phyloP scores from a whole-genome alignment of 2,888 invertebrate genomes.

The Phaonia tiefii region DNA sequence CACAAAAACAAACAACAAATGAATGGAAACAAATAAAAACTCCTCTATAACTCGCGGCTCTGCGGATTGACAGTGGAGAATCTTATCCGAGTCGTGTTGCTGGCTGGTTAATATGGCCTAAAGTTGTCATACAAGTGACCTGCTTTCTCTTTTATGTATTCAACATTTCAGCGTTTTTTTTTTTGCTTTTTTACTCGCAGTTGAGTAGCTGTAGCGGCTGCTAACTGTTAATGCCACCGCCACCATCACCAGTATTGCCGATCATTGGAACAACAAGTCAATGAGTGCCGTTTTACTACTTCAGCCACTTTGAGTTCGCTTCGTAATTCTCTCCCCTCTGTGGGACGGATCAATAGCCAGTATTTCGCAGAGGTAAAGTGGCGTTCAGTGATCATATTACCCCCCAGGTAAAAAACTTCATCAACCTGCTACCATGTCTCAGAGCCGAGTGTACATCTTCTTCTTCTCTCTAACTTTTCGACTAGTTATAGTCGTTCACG shows the following conservation, averaged over 20 bases:
- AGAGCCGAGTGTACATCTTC: too few relatives aligned
- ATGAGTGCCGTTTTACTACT: conserved; percentile 37
- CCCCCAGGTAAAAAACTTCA: conserved; percentile 21
- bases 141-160: conserved; percentile 77
- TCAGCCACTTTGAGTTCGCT: conserved; percentile 1
- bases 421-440: conserved; percentile 4
- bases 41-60: background rate
- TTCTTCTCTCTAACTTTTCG: background rate
- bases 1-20: background rate
- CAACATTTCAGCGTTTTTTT: conserved; percentile 47
- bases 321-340: conserved; percentile 2
- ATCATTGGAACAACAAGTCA: conserved; percentile 32
- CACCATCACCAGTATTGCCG: conserved; percentile 13
- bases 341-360: too few relatives aligned
- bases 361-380: background rate
- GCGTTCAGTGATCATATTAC: conserved; percentile 37
- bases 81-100: conserved; percentile 27
- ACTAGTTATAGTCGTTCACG: background rate
- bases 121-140: conserved; percentile 78
- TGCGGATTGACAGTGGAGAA: conserved; percentile 11
- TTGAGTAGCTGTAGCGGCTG: conserved; percentile 22
- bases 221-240: conserved; percentile 42
- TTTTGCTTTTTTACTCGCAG: conserved; percentile 1
- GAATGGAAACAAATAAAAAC: background rate
- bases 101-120: conserved; percentile 50